phyloP scores from a whole-genome alignment of 2,113 vertebrate species.

The Festucalex cinctus region DNA sequence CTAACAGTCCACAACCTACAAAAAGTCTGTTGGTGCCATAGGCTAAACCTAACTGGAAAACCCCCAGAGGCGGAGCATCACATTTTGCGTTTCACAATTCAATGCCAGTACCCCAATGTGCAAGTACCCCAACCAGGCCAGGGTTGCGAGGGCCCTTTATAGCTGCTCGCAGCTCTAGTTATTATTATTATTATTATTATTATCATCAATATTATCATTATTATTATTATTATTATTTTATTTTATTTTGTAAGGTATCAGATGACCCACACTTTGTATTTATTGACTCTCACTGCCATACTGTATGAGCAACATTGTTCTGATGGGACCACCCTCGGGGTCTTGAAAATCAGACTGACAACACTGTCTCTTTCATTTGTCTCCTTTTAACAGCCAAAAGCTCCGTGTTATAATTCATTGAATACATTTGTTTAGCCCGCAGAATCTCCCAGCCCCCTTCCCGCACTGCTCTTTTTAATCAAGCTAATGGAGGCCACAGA shows the following conservation, averaged over 20 bases:
- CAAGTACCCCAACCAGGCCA: too few species aligned
- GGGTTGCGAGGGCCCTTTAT: too few species aligned
- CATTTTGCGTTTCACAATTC: too few species aligned
- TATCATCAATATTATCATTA: too few species aligned
- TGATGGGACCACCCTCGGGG: neutral
- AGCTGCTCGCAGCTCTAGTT: too few species aligned
- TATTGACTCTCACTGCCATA: neutral
- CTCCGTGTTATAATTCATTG: conserved; percentile 79
- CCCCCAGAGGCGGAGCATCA: too few species aligned
- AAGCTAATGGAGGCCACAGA: conserved; percentile 89
- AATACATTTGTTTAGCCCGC: conserved; percentile 83
- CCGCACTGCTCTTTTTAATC: conserved; percentile 81
- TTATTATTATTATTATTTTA: too few species aligned
- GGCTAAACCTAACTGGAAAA: too few species aligned
- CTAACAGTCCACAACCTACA: too few species aligned
- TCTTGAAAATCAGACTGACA: neutral
- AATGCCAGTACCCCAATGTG: too few species aligned
- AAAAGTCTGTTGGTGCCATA: too few species aligned
- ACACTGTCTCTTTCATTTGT: conserved; percentile 55
- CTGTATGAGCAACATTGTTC: neutral
- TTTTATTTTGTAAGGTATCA: neutral
- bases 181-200: too few species aligned
- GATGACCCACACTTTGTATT: neutral
- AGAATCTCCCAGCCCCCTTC: conserved; percentile 54
- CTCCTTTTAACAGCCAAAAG: conserved; percentile 67